A percentile compares a stretch with the other conserved stretches of the same genome.
Evolutionary conservation across 1,140 invertebrate genomes (phyloP).

Genomic region (Ceratosolen solmsi): DNA sequence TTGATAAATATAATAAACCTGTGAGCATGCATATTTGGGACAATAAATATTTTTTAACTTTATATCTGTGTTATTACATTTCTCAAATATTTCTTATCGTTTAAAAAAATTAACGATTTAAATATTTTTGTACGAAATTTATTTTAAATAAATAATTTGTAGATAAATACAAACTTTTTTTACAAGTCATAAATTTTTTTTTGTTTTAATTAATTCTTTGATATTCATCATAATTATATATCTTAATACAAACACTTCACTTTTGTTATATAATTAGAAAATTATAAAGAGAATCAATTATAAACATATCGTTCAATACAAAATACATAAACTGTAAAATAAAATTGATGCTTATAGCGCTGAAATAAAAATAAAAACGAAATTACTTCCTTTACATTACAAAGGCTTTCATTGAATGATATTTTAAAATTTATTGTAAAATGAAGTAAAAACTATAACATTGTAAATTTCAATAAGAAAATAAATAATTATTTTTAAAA

Average conservation of each 20-base stretch:
- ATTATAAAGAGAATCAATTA: no score
- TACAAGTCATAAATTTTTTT: no score
- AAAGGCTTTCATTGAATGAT: conserved; percentile 42
- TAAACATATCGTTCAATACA: no score
- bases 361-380: background rate
- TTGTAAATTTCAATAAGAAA: conserved; percentile 38
- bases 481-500: conserved; percentile 40
- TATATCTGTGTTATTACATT: background rate
- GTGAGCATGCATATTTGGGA: no score
- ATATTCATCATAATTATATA: no score
- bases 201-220: background rate
- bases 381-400: background rate
- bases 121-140: background rate
- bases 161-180: background rate
- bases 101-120: background rate
- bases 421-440: conserved; percentile 35
- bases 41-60: background rate
- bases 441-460: conserved; percentile 37
- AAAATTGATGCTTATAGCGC: background rate
- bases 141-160: background rate
- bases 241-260: no score
- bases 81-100: background rate
- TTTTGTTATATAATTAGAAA: no score
- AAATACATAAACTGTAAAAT: no score
- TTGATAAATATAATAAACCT: no score